Evolutionary conservation across 2,888 invertebrate genomes (phyloP).

Genomic region (Microctonus aethiopoides): DNA sequence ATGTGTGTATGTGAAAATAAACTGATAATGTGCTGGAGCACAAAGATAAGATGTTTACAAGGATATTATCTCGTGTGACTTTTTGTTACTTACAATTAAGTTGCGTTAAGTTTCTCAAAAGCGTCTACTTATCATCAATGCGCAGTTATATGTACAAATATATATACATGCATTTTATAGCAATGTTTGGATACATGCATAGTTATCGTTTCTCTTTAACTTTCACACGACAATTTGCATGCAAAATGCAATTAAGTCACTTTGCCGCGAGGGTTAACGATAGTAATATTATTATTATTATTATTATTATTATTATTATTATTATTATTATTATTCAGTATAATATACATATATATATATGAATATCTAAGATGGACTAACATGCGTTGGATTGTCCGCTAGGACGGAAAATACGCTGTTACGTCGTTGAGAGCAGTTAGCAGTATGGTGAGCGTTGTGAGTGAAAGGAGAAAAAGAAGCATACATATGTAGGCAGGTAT

Average conservation of each 20-base stretch:
- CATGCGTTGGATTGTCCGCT: constrained; percentile 13
- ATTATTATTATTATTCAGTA: too few relatives aligned
- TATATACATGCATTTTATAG: not conserved
- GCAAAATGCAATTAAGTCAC: constrained; percentile 54
- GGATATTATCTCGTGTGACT: constrained; percentile 5
- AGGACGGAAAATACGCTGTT: constrained; percentile 2
- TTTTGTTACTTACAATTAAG: not conserved
- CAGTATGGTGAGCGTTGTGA: not conserved
- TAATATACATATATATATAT: not conserved
- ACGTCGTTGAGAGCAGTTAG: not conserved
- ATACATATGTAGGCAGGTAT: not conserved
- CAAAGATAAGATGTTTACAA: constrained; percentile 24
- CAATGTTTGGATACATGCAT: not conserved
- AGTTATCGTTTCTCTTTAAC: constrained; percentile 18
- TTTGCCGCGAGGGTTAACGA: constrained; percentile 46
- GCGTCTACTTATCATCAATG: constrained; percentile 29
- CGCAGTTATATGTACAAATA: constrained; percentile 33
- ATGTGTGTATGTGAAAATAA: too few relatives aligned
- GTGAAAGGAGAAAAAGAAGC: constrained; percentile 31
- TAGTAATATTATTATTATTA: not conserved
- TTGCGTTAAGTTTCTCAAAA: constrained; percentile 14
- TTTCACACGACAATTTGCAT: constrained; percentile 55
- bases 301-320: not conserved
- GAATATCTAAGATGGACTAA: not conserved
- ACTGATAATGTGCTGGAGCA: not conserved